phyloP scores from a whole-genome alignment of 2,888 invertebrate species.

The Anoplius nigerrimus region DNA sequence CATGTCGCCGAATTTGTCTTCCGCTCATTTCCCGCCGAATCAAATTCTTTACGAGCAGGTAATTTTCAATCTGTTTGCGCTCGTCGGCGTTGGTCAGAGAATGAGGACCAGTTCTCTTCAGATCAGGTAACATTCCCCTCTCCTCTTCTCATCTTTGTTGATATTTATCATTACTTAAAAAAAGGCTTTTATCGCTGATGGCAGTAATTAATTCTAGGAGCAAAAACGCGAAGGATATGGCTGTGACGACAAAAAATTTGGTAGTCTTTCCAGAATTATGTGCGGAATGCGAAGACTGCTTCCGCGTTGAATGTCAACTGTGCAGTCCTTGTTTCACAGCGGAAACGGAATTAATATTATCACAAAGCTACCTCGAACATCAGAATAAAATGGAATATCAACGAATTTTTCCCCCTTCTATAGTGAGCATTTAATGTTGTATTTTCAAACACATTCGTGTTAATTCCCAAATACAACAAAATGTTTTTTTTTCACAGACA shows the following conservation, averaged over 20 bases:
- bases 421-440: slow-evolving; percentile 73
- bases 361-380: slow-evolving; percentile 87
- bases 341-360: slow-evolving; percentile 78
- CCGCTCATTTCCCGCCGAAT: slow-evolving; percentile 94
- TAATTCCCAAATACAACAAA: neutral
- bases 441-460: no score
- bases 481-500: slow-evolving; percentile 63
- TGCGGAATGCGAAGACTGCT: slow-evolving; percentile 80
- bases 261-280: slow-evolving; percentile 85
- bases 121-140: slow-evolving; percentile 75
- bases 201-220: slow-evolving; percentile 21
- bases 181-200: neutral
- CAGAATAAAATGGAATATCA: slow-evolving; percentile 87
- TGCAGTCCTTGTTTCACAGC: slow-evolving; percentile 86
- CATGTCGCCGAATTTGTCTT: slow-evolving; percentile 98
- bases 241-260: slow-evolving; percentile 87
- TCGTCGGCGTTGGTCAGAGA: slow-evolving; percentile 84
- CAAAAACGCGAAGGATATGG: slow-evolving; percentile 77
- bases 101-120: slow-evolving; percentile 73
- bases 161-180: neutral
- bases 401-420: slow-evolving; percentile 87
- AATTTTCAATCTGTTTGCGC: slow-evolving; percentile 86
- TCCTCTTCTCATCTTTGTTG: slow-evolving; percentile 1
- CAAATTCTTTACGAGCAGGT: slow-evolving; percentile 94
- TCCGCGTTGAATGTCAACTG: slow-evolving; percentile 82